A percentile compares a stretch with the other conserved stretches of the same genome.
phyloP scores from a whole-genome alignment of 2,113 vertebrate species.

The Shinisaurus crocodilurus region DNA sequence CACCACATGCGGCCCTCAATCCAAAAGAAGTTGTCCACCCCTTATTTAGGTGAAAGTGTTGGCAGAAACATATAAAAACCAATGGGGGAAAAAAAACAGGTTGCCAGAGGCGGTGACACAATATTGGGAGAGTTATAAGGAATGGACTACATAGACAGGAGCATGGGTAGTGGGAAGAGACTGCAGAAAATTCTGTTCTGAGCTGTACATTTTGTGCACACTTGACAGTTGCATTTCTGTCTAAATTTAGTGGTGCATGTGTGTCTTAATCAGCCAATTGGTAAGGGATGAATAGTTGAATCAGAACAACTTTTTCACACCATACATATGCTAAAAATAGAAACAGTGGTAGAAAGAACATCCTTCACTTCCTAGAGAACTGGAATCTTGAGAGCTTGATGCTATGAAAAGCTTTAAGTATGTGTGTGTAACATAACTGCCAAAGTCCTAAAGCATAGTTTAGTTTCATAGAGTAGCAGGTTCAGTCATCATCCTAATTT shows the following conservation, averaged over 20 bases:
- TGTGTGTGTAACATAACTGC: not conserved
- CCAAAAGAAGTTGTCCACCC: too few relatives aligned
- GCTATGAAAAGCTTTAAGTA: not conserved
- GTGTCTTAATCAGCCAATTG: not conserved
- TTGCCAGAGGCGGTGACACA: not conserved
- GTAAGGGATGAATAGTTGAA: not conserved
- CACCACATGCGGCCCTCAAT: too few relatives aligned
- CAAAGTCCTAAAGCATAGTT: not conserved
- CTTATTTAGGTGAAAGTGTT: not conserved
- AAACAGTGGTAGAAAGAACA: not conserved
- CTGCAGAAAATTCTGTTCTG: not conserved
- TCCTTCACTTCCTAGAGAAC: constrained; percentile 11
- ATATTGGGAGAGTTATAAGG: not conserved
- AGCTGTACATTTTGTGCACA: not conserved
- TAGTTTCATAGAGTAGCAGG: not conserved
- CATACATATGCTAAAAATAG: not conserved
- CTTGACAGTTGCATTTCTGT: not conserved
- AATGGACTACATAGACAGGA: not conserved
- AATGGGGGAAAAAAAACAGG: not conserved
- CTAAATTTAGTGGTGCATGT: not conserved
- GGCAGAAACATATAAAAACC: not conserved
- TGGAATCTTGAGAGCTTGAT: not conserved
- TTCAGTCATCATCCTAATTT: not conserved
- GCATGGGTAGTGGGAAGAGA: not conserved
- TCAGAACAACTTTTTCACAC: constrained; percentile 3